These are phyloP conservation scores for Oxyura jamaicensis DNA, from an alignment of 2,113 vertebrate genomes.

Conservation along the genomic window DNA sequence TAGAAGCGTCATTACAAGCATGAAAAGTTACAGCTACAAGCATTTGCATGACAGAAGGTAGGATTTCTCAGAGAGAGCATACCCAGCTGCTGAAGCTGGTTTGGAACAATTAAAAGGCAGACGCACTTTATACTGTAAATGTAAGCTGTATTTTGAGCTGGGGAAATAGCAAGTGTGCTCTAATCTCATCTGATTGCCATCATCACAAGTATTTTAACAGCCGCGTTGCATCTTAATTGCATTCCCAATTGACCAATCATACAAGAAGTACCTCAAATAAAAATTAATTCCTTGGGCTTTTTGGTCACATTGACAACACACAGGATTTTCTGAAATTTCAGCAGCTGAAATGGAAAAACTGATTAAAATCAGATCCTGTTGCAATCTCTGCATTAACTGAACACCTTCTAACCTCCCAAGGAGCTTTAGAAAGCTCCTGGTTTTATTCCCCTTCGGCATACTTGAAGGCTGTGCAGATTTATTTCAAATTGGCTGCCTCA, in stretches of 20 bases:
- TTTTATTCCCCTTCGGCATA: neutral
- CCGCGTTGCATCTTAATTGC: neutral
- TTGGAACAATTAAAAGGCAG: neutral
- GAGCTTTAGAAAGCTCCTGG: neutral
- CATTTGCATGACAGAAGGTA: neutral
- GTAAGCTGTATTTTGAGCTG: neutral
- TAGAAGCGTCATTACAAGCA: neutral
- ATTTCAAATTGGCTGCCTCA: neutral
- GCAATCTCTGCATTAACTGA: neutral
- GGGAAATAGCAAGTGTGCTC: neutral
- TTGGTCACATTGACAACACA: neutral
- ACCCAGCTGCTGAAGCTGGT: neutral
- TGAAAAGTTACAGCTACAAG: neutral
- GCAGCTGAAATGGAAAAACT: neutral
- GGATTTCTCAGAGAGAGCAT: neutral
- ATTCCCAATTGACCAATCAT: slow-evolving; percentile 9
- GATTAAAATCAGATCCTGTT: neutral
- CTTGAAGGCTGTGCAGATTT: neutral
- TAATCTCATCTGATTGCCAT: neutral
- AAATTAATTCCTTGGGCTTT: slow-evolving; percentile 10
- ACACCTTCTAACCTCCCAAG: neutral
- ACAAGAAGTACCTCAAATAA: slow-evolving; percentile 19
- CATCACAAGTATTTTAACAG: neutral
- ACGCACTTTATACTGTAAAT: neutral
- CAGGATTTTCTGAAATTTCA: neutral